Conservation (phyloP, 2,797 vertebrate genomes). For the Bucorvus abyssinicus region DNA sequence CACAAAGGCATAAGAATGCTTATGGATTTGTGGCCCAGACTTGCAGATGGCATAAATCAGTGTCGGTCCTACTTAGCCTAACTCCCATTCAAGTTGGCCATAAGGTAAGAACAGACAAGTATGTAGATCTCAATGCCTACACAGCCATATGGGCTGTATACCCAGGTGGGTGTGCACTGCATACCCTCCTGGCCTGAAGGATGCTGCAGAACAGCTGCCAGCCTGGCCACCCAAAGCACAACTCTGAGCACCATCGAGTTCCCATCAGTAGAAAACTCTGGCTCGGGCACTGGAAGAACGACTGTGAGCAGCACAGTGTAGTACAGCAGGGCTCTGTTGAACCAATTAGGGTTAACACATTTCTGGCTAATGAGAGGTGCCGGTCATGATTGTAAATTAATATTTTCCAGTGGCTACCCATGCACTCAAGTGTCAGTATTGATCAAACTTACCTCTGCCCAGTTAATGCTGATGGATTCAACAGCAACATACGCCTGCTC, state of each 20-base stretch:
- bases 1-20: background rate
- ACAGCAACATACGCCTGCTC: conserved; percentile 69
- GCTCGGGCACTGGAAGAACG: background rate
- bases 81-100: background rate
- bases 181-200: background rate
- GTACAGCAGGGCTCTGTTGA: conserved; percentile 55
- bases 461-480: conserved; percentile 79
- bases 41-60: conserved; percentile 8
- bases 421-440: conserved; percentile 77
- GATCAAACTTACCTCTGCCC: conserved; percentile 75
- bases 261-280: background rate
- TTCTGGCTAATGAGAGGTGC: conserved; percentile 67
- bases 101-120: background rate
- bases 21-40: background rate
- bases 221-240: background rate
- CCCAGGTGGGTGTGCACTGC: background rate
- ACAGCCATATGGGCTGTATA: background rate
- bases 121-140: background rate
- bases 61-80: background rate
- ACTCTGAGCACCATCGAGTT: background rate
- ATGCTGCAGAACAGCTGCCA: conserved; percentile 21
- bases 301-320: background rate
- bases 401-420: conserved; percentile 71
- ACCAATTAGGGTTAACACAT: conserved; percentile 69
- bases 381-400: conserved; percentile 73